Conservation (phyloP, 2,113 vertebrate species). For the Cyphomyrus plagiostoma region DNA sequence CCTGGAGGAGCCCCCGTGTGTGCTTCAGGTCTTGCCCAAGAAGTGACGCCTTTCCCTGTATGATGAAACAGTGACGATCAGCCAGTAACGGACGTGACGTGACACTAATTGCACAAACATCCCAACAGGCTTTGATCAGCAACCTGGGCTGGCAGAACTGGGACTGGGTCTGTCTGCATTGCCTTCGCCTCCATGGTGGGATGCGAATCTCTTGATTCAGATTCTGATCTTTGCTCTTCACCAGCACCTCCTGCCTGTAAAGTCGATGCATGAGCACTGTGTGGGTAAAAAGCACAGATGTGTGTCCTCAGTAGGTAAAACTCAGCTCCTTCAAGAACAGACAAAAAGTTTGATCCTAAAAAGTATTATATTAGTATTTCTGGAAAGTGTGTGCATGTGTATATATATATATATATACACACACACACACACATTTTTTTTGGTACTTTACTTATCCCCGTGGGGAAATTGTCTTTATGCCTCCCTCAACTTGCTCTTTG, state of each 20-base stretch:
- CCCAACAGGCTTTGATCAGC: background rate
- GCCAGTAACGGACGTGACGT: background rate
- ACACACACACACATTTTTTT: no score
- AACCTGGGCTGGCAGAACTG: constrained; percentile 38
- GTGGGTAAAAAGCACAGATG: background rate
- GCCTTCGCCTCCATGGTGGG: constrained; percentile 37
- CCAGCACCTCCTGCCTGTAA: background rate
- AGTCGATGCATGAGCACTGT: background rate
- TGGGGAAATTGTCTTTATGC: no score
- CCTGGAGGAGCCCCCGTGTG: constrained; percentile 41
- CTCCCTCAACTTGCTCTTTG: no score
- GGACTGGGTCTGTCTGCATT: constrained; percentile 41
- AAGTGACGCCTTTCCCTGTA: constrained; percentile 31
- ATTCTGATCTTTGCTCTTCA: background rate
- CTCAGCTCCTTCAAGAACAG: background rate
- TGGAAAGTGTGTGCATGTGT: background rate
- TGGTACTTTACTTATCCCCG: no score
- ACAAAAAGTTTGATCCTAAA: background rate
- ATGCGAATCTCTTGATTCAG: background rate
- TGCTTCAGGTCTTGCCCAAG: constrained; percentile 36
- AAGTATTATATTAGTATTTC: background rate
- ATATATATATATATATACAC: no score
- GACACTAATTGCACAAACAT: background rate
- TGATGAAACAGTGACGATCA: background rate
- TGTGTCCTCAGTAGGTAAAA: background rate